Evolutionary conservation across 1,140 invertebrate species (phyloP).

Genomic region (Aphis gossypii): DNA sequence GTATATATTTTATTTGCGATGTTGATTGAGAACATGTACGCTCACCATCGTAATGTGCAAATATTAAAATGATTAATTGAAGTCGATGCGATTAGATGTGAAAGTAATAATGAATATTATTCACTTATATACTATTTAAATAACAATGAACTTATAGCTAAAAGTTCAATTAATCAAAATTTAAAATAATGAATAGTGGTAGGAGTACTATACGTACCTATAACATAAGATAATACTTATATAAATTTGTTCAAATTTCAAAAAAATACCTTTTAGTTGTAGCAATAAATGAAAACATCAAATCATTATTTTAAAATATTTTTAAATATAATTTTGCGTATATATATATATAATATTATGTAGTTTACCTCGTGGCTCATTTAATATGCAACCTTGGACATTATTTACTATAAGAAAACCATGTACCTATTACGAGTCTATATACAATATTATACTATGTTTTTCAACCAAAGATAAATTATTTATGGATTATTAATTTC

Average conservation of each 20-base stretch:
- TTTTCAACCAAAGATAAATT: not conserved
- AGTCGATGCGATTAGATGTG: not conserved
- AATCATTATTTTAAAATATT: not conserved
- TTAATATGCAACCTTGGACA: not conserved
- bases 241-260: not conserved
- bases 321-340: not conserved
- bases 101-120: not conserved
- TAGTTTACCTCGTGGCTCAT: not conserved
- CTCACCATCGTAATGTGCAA: not conserved
- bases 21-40: not conserved
- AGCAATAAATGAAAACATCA: not conserved
- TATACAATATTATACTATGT: not conserved
- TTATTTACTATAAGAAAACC: not conserved
- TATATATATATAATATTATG: no score
- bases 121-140: not conserved
- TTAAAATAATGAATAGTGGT: not conserved
- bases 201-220: not conserved
- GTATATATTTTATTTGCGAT: not conserved
- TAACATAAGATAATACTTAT: not conserved
- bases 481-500: not conserved
- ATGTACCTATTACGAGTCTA: not conserved
- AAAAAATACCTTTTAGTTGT: not conserved
- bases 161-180: not conserved
- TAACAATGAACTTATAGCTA: not conserved
- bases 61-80: not conserved